Evolutionary conservation across 2,888 invertebrate species (phyloP), one percentile per base, ranked within the genome.

Genomic region (Spatulosminthurus flaviceps): DNA sequence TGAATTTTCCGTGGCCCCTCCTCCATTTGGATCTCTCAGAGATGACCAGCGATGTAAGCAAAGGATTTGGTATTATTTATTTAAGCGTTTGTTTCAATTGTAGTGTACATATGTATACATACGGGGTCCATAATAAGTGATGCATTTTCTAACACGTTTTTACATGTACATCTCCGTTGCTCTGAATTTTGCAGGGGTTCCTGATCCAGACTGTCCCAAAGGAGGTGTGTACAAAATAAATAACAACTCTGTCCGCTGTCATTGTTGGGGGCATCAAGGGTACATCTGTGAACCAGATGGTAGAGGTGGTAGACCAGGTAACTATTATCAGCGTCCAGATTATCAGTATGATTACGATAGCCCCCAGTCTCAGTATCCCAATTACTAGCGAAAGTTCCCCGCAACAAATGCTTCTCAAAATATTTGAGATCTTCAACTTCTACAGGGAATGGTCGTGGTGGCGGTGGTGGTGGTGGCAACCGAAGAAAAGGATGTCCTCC

Each of bases 281-380:
- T 70, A 70, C 41, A 70, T 70, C 21, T 70, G 70, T 22, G 70
- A 70, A n/a, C 70, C 70, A 34, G 70, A 70, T 70, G 7, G 21
- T 41, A 2, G n/a, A 4, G 70, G 41, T n/a, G 34, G 5, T n/a
- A 21, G 41, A 34, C 4, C 41, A 41, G 41, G 70, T 41, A 41
- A n/a, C n/a, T n/a, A 22, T 13, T n/a, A 22, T 64, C 26, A 1
- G 2, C 1, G 64, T 19, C n/a, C n/a, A 11, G 51, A n/a, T 2
- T 13, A n/a, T 51, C n/a, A 19, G 2, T 51, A 51, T n/a, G 51
- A 51, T 51, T 51, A 51, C 16, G 34, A 9, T 51, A 51, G n/a
- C n/a, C n/a, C n/a, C n/a, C n/a, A 51, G 1, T 51, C 51, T 2
- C 16, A 19, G 5, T 51, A n/a, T 51, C 16, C 16, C n/a, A 51